A percentile compares a stretch with the other conserved stretches of the same genome.
phyloP scores from a whole-genome alignment of 1,140 invertebrate species.

The silkworm (Bombyx mori) region DNA sequence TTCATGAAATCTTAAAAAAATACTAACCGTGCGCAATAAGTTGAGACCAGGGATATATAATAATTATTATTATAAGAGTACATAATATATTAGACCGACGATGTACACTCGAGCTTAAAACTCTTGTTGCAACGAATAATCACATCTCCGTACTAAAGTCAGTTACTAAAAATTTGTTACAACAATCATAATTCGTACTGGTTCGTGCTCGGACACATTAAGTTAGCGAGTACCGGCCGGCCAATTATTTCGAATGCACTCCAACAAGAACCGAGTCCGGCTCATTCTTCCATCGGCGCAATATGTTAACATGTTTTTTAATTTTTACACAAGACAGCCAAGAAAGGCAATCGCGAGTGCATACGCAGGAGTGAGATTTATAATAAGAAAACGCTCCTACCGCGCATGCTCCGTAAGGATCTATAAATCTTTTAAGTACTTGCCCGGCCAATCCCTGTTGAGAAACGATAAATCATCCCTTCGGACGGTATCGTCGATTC shows the following conservation, averaged over 20 bases:
- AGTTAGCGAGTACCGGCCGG: slow-evolving; percentile 22
- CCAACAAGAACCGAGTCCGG: slow-evolving; percentile 12
- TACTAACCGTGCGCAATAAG: too few relatives aligned
- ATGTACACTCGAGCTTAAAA: too few relatives aligned
- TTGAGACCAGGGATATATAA: too few relatives aligned
- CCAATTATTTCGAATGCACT: slow-evolving; percentile 49
- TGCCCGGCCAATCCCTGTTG: slow-evolving; percentile 67
- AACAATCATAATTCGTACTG: too few relatives aligned
- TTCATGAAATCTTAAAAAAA: too few relatives aligned
- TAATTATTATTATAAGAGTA: too few relatives aligned
- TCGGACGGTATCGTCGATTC: slow-evolving; percentile 46
- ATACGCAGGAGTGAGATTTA: slow-evolving; percentile 65
- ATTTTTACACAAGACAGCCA: slow-evolving; percentile 45
- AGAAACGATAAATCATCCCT: slow-evolving; percentile 67
- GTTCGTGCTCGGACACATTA: slow-evolving; percentile 43
- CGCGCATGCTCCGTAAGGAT: slow-evolving; percentile 61
- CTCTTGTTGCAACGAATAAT: too few relatives aligned
- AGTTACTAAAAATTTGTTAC: too few relatives aligned
- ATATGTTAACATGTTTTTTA: slow-evolving; percentile 68
- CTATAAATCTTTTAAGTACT: slow-evolving; percentile 67
- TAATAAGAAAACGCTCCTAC: slow-evolving; percentile 67
- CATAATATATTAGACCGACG: too few relatives aligned
- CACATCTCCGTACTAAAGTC: too few relatives aligned
- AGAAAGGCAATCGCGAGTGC: slow-evolving; percentile 49
- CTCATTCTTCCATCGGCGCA: slow-evolving; percentile 29